phyloP scores from a whole-genome alignment of 2,113 vertebrate species.

The Callopanchax toddi region DNA sequence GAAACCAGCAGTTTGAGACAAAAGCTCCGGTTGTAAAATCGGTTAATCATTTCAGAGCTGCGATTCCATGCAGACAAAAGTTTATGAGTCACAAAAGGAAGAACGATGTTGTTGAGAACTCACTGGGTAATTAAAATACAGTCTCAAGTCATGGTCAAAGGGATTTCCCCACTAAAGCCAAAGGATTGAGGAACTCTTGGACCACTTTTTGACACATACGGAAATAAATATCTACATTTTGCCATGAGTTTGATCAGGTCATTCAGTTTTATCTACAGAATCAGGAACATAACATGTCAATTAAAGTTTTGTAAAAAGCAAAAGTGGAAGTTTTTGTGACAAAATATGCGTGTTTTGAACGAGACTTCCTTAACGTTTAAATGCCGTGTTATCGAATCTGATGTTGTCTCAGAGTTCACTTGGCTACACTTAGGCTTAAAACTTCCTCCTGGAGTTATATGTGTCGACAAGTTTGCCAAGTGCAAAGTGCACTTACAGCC shows the following conservation, averaged over 20 bases:
- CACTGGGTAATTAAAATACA: not conserved
- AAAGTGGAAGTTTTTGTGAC: constrained; percentile 15
- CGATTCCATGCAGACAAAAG: not conserved
- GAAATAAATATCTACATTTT: not conserved
- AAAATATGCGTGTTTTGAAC: not conserved
- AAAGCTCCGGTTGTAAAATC: not conserved
- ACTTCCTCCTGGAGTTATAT: constrained; percentile 15
- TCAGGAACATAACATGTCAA: too few species aligned
- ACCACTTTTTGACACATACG: too few species aligned
- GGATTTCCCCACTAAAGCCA: constrained; percentile 20
- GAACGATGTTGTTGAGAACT: not conserved
- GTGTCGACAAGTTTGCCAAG: too few species aligned
- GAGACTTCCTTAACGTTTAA: constrained; percentile 31
- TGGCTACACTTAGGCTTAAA: too few species aligned
- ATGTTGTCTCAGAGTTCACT: too few species aligned
- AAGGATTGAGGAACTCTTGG: not conserved
- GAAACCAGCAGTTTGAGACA: not conserved
- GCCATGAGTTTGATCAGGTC: not conserved
- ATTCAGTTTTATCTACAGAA: too few species aligned
- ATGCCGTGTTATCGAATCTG: too few species aligned
- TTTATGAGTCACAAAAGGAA: not conserved
- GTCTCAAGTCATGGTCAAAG: not conserved
- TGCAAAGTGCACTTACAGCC: not conserved
- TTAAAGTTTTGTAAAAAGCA: constrained; percentile 13
- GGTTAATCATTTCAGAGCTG: not conserved